phyloP scores from a whole-genome alignment of 2,888 invertebrate species.

The Rhingia campestris region DNA sequence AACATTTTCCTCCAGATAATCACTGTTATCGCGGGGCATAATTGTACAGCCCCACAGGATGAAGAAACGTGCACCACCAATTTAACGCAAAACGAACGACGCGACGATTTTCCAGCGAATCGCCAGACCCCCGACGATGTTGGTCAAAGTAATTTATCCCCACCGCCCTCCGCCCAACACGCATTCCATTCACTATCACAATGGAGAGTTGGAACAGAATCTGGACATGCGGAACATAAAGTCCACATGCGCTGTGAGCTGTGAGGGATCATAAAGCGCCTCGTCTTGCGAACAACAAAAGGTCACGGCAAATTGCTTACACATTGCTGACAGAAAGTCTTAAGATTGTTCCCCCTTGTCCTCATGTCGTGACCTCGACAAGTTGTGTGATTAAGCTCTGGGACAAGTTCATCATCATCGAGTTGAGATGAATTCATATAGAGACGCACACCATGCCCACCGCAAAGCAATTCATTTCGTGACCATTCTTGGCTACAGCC shows the following conservation, averaged over 20 bases:
- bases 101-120: constrained; percentile 33
- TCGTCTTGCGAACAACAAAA: constrained; percentile 35
- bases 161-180: constrained; percentile 20
- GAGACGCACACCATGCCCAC: constrained; percentile 15
- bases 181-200: constrained; percentile 60
- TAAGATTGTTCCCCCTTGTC: neutral
- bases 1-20: constrained; percentile 57
- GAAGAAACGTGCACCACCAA: constrained; percentile 70
- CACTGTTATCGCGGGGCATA: constrained; percentile 69
- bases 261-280: constrained; percentile 33
- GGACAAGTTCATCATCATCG: constrained; percentile 70
- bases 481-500: constrained; percentile 33
- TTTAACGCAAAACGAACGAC: constrained; percentile 68
- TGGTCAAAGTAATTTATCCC: constrained; percentile 66
- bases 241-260: constrained; percentile 20
- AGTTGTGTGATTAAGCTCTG: constrained; percentile 29
- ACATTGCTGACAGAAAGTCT: constrained; percentile 51
- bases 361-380: constrained; percentile 39
- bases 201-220: neutral
- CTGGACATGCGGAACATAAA: neutral
- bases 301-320: constrained; percentile 66
- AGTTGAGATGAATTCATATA: neutral
- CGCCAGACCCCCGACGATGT: constrained; percentile 68
- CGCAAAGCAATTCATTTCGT: constrained; percentile 63
- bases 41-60: constrained; percentile 69